Conservation (phyloP, 2,888 invertebrate species). For the Noctua janthina region DNA sequence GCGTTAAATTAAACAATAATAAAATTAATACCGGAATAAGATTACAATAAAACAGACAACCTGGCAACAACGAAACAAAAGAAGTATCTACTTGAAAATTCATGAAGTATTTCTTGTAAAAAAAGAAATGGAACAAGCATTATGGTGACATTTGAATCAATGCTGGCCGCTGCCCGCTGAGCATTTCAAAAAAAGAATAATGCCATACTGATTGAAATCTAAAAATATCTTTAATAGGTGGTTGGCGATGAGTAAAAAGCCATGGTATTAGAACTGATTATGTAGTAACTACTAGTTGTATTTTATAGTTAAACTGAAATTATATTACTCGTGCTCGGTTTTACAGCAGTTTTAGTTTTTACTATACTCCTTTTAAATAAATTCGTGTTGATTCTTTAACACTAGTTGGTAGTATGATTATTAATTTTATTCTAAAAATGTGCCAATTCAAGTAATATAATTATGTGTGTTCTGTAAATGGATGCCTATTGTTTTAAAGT, state of each 20-base stretch:
- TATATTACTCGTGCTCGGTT: background rate
- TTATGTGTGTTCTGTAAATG: conserved; percentile 48
- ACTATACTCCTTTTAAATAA: background rate
- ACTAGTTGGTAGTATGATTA: background rate
- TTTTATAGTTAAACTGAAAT: background rate
- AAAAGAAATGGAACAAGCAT: conserved; percentile 33
- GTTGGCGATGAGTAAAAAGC: background rate
- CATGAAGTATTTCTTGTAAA: conserved; percentile 16
- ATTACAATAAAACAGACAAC: conserved; percentile 24
- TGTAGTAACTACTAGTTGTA: background rate
- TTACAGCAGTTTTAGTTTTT: background rate
- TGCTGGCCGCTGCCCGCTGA: conserved; percentile 23
- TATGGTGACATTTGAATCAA: conserved; percentile 48
- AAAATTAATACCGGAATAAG: background rate
- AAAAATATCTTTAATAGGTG: conserved; percentile 23
- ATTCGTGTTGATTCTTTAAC: background rate
- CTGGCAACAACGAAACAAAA: conserved; percentile 32
- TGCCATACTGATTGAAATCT: conserved; percentile 32
- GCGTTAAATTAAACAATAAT: conserved; percentile 12
- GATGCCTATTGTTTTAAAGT: conserved; percentile 59
- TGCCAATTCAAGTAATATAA: conserved; percentile 23
- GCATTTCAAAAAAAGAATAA: conserved; percentile 32
- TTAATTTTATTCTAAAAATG: conserved; percentile 10
- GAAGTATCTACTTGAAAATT: conserved; percentile 21
- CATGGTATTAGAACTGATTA: background rate